Percentiles rank a stretch among this genome's conserved stretches.
Conservation (phyloP, 2,113 vertebrate species). For the Cheilinus undulatus region DNA sequence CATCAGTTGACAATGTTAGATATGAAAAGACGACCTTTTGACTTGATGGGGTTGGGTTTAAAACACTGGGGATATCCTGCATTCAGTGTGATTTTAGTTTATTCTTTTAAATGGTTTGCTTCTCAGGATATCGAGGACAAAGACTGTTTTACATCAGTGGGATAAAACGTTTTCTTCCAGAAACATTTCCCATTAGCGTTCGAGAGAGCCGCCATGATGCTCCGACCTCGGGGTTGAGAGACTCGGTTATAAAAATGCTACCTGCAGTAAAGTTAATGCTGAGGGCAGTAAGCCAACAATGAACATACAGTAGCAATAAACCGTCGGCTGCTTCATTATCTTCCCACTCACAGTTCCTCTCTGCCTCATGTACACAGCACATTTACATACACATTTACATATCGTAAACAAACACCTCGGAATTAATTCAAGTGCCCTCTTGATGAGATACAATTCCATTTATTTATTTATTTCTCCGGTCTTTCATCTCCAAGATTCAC, state of each 20-base stretch:
- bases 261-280: background rate
- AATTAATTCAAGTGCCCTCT: background rate
- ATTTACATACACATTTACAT: constrained; percentile 4
- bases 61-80: too few relatives aligned
- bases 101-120: too few relatives aligned
- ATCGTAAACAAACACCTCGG: constrained; percentile 1
- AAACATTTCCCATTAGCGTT: background rate
- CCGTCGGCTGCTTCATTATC: background rate
- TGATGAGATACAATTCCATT: background rate
- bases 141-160: background rate
- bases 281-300: background rate
- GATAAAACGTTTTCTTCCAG: background rate
- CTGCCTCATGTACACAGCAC: constrained; percentile 2
- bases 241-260: background rate
- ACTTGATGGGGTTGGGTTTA: too few relatives aligned
- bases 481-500: background rate
- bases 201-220: background rate
- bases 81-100: too few relatives aligned
- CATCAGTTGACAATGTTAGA: background rate
- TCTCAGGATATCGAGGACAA: background rate
- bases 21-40: too few relatives aligned
- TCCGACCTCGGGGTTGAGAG: background rate
- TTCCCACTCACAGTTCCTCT: background rate
- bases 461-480: background rate
- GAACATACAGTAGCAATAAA: constrained; percentile 4